Percentiles rank a stretch among this genome's conserved stretches.
phyloP scores from a whole-genome alignment of 2,888 invertebrate species.

The Halictus quadricinctus region DNA sequence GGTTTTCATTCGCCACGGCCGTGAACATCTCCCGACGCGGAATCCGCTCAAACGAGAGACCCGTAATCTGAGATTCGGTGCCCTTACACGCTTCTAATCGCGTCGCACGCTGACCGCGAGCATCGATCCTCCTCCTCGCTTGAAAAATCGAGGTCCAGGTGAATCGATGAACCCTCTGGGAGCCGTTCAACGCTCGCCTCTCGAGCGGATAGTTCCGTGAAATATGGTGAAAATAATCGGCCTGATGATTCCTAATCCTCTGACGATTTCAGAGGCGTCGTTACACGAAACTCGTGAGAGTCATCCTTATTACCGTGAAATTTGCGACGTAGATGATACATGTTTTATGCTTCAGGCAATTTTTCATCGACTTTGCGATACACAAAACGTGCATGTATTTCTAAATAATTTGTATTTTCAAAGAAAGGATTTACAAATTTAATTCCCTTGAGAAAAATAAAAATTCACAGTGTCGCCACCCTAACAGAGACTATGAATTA shows the following conservation, averaged over 20 bases:
- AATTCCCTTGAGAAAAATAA: too few relatives aligned
- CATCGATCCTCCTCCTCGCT: not conserved
- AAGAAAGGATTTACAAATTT: not conserved
- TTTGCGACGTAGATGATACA: not conserved
- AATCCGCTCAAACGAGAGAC: not conserved
- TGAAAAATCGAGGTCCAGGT: not conserved
- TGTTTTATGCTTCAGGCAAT: not conserved
- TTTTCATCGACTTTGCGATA: not conserved
- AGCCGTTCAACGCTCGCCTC: not conserved
- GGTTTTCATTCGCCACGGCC: not conserved
- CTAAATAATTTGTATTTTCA: too few relatives aligned
- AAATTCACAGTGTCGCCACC: too few relatives aligned
- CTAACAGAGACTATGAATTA: too few relatives aligned
- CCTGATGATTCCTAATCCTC: not conserved
- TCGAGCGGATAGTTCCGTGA: not conserved
- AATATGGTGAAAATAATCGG: conserved; percentile 1
- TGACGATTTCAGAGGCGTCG: not conserved
- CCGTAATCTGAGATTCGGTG: conserved; percentile 13
- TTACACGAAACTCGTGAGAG: not conserved
- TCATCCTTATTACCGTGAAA: not conserved
- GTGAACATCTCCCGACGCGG: not conserved
- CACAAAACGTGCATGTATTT: not conserved
- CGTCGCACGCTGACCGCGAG: not conserved
- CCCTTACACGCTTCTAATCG: conserved; percentile 8
- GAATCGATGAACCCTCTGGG: conserved; percentile 8